Conservation (phyloP, 2,797 vertebrate genomes). For the Acanthiza pusilla region DNA sequence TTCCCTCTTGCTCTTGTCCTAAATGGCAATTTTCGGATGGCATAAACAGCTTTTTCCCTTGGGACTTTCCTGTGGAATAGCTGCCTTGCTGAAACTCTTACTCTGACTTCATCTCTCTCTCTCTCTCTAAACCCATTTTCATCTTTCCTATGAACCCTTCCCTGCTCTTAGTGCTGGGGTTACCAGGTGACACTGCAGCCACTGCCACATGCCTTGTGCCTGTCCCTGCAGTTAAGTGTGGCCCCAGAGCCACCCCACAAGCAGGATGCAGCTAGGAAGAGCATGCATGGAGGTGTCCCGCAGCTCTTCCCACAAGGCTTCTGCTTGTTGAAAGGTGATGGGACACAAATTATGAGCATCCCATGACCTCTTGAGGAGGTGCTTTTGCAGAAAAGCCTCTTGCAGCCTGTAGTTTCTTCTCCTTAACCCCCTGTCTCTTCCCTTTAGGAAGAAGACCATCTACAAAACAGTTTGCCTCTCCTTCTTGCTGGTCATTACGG, state of each 20-base stretch:
- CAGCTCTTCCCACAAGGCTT: neutral
- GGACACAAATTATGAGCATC: neutral
- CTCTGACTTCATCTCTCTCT: neutral
- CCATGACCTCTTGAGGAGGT: neutral
- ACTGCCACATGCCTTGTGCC: neutral
- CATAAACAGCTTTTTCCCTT: neutral
- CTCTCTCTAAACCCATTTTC: neutral
- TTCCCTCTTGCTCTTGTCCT: neutral
- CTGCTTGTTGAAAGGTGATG: neutral
- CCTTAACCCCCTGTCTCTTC: neutral
- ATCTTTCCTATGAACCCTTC: neutral
- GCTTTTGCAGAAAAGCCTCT: neutral
- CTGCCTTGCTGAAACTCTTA: neutral
- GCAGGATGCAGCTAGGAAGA: neutral
- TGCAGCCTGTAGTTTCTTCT: neutral
- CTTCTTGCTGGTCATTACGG: conserved; percentile 79
- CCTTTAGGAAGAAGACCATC: conserved; percentile 82
- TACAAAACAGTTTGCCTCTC: conserved; percentile 83
- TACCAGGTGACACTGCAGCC: neutral
- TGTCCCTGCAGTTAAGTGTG: neutral
- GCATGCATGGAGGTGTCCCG: neutral
- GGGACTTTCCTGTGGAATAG: neutral
- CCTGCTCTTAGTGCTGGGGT: neutral
- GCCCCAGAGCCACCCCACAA: neutral
- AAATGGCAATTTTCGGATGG: neutral